phyloP scores from a whole-genome alignment of 2,888 invertebrate genomes.

The Cerceris rybyensis region DNA sequence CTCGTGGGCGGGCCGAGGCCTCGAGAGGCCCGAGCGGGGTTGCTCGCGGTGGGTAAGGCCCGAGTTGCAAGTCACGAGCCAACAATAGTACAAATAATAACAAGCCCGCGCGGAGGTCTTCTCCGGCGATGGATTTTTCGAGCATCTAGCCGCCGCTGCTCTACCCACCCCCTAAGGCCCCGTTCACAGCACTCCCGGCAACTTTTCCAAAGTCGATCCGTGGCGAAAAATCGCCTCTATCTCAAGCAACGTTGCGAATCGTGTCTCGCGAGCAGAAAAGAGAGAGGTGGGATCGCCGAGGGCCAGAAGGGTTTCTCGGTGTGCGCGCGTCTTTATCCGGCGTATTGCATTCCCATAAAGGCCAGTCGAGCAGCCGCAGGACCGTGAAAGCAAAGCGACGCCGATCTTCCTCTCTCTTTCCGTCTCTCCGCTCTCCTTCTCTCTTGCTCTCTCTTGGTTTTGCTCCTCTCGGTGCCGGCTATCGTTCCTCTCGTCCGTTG shows the following conservation, averaged over 20 bases:
- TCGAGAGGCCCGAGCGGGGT: conserved; percentile 48
- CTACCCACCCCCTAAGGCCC: conserved; percentile 68
- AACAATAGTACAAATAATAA: conserved; percentile 82
- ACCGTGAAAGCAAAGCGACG: conserved; percentile 68
- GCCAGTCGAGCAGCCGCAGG: conserved; percentile 67
- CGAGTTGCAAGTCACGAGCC: conserved; percentile 80
- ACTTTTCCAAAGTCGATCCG: background rate
- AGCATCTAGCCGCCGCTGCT: conserved; percentile 71
- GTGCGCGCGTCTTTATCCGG: conserved; percentile 74
- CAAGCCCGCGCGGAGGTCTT: conserved; percentile 71
- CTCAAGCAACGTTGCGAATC: background rate
- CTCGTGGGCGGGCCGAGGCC: conserved; percentile 73
- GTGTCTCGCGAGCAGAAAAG: background rate
- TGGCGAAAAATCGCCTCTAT: background rate
- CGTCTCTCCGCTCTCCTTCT: conserved; percentile 42
- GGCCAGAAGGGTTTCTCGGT: conserved; percentile 46
- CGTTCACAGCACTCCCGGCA: conserved; percentile 60
- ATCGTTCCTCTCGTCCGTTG: conserved; percentile 68
- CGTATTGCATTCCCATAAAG: conserved; percentile 78
- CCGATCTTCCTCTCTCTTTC: conserved; percentile 59
- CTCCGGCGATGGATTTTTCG: conserved; percentile 70
- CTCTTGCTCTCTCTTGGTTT: conserved; percentile 61
- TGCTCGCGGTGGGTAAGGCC: conserved; percentile 65
- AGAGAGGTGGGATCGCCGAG: background rate
- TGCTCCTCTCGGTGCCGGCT: conserved; percentile 60